These are phyloP conservation scores for Atractosteus spatula DNA, from an alignment of 2,113 vertebrate species.

Conservation along the genomic window DNA sequence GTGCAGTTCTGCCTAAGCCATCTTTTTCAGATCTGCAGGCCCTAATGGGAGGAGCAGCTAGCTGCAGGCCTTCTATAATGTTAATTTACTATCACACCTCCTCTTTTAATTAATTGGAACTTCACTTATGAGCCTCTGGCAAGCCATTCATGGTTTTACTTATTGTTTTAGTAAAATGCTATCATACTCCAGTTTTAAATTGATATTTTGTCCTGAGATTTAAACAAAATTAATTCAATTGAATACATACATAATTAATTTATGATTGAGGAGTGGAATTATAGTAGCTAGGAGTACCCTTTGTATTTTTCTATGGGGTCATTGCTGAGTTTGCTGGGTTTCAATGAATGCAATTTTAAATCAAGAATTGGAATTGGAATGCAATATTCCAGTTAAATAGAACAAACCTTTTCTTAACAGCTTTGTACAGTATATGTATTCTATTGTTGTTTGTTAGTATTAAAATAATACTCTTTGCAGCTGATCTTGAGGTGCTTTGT, in stretches of 20 bases:
- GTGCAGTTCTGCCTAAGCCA: background rate
- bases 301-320: slow-evolving; percentile 30
- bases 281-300: slow-evolving; percentile 44
- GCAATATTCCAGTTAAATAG: too few relatives aligned
- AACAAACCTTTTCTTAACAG: too few relatives aligned
- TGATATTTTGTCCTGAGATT: slow-evolving; percentile 40
- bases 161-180: slow-evolving; percentile 36
- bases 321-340: slow-evolving; percentile 20
- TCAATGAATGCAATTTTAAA: too few relatives aligned
- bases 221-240: slow-evolving; percentile 47
- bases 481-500: too few relatives aligned
- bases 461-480: too few relatives aligned
- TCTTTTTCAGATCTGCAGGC: background rate
- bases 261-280: slow-evolving; percentile 59
- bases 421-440: too few relatives aligned
- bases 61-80: background rate
- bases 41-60: slow-evolving; percentile 1
- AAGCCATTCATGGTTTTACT: slow-evolving; percentile 9
- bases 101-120: slow-evolving; percentile 35
- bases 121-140: slow-evolving; percentile 29
- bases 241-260: slow-evolving; percentile 72
- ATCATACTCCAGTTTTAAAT: slow-evolving; percentile 23
- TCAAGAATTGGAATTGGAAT: too few relatives aligned
- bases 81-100: slow-evolving; percentile 22
- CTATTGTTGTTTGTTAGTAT: too few relatives aligned